Conservation (phyloP, 2,113 vertebrate genomes). For the Monopterus albus region DNA sequence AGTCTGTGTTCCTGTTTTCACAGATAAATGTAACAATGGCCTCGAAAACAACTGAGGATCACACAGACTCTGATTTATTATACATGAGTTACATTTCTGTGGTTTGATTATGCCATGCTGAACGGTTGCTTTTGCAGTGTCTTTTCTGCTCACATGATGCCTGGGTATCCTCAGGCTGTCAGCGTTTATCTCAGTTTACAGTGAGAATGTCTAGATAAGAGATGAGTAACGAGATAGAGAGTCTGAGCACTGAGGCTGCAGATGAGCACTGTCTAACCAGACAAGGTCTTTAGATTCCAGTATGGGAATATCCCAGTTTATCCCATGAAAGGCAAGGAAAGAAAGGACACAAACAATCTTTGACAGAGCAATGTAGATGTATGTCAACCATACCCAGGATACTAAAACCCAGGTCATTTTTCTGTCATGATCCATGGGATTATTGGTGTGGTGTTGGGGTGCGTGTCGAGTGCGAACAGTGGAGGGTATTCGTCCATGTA, state of each 20-base stretch:
- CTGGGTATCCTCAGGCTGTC: conserved; percentile 57
- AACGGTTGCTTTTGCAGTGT: conserved; percentile 36
- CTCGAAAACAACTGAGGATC: conserved; percentile 15
- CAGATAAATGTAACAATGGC: conserved; percentile 12
- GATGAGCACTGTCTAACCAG: neutral
- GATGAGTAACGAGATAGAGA: conserved; percentile 54
- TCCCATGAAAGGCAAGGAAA: conserved; percentile 23
- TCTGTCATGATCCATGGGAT: conserved; percentile 77
- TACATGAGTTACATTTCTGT: conserved; percentile 23
- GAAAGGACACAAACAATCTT: conserved; percentile 51
- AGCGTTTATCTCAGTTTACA: conserved; percentile 52
- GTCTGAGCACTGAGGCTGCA: conserved; percentile 16
- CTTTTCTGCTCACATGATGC: conserved; percentile 36
- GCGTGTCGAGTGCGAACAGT: conserved; percentile 47
- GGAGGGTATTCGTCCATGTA: conserved; percentile 73
- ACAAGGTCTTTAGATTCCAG: conserved; percentile 10
- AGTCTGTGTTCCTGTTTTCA: conserved; percentile 40
- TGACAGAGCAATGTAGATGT: conserved; percentile 26
- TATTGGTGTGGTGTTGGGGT: conserved; percentile 68
- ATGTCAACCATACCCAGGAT: conserved; percentile 43
- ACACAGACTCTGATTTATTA: conserved; percentile 24
- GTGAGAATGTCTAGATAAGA: conserved; percentile 57
- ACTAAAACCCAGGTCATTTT: conserved; percentile 69
- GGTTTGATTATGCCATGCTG: conserved; percentile 37
- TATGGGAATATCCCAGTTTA: conserved; percentile 27